These are phyloP conservation scores for Chironomus tepperi DNA, from an alignment of 1,140 invertebrate species.

Conservation along the genomic window DNA sequence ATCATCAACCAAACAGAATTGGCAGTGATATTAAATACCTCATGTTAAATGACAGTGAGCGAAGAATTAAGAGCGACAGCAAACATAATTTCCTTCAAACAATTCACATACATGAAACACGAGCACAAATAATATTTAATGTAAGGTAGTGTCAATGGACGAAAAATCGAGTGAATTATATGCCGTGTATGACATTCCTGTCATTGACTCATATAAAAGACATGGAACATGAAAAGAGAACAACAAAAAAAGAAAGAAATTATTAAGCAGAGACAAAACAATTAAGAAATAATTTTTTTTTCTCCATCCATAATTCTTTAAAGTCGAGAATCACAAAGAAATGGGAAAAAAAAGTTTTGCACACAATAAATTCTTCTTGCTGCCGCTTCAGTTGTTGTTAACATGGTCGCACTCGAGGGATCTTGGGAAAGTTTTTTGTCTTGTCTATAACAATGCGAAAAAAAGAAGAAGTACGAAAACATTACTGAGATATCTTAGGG, in stretches of 20 bases:
- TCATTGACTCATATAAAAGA: neutral
- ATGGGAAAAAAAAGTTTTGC: no score
- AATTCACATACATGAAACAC: neutral
- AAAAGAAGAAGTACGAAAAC: neutral
- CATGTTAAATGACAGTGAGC: neutral
- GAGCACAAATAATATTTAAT: neutral
- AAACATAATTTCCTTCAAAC: neutral
- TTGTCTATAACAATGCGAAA: neutral
- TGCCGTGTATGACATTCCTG: neutral
- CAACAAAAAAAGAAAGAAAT: neutral
- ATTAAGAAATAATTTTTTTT: neutral
- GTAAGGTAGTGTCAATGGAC: neutral
- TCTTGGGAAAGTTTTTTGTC: neutral
- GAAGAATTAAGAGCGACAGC: neutral
- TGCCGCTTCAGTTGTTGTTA: neutral
- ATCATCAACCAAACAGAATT: no score
- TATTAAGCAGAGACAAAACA: neutral
- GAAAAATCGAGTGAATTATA: neutral
- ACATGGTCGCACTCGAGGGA: neutral
- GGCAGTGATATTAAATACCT: no score
- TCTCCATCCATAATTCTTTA: neutral
- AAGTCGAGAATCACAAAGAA: neutral
- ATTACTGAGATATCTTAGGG: neutral
- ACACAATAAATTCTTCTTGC: neutral
- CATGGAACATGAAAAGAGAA: neutral